Conservation (phyloP, 2,888 invertebrate genomes). For the Ormyrus pomaceus region DNA sequence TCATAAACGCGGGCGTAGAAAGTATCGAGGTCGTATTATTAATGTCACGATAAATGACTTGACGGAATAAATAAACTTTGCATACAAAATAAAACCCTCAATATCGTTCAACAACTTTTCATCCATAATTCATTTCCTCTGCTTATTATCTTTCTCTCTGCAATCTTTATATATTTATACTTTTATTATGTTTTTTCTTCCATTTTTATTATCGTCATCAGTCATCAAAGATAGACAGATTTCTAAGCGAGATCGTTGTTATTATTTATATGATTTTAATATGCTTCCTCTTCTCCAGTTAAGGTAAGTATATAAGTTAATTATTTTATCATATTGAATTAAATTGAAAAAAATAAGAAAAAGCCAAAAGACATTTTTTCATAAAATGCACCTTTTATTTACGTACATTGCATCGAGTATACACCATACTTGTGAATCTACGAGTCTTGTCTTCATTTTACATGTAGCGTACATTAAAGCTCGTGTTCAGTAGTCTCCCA, state of each 20-base stretch:
- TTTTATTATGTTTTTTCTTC: background rate
- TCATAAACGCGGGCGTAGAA: conserved; percentile 65
- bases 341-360: background rate
- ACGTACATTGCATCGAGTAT: conserved; percentile 52
- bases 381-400: conserved; percentile 56
- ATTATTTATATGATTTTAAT: background rate
- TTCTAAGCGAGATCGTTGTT: too few species aligned
- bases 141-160: background rate
- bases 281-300: too few species aligned
- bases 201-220: background rate
- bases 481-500: conserved; percentile 42
- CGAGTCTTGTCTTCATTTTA: conserved; percentile 38
- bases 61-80: conserved; percentile 66
- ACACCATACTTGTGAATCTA: conserved; percentile 52
- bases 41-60: conserved; percentile 65
- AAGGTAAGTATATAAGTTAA: conserved; percentile 20
- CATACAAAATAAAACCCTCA: conserved; percentile 60
- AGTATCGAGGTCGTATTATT: conserved; percentile 64
- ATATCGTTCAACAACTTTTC: too few species aligned
- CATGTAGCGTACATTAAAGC: conserved; percentile 50
- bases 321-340: background rate
- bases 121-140: too few species aligned
- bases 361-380: conserved; percentile 1
- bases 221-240: too few species aligned
- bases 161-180: background rate